These are phyloP conservation scores for Metallyticus violacea DNA, from an alignment of 2,888 invertebrate genomes.

Conservation along the genomic window DNA sequence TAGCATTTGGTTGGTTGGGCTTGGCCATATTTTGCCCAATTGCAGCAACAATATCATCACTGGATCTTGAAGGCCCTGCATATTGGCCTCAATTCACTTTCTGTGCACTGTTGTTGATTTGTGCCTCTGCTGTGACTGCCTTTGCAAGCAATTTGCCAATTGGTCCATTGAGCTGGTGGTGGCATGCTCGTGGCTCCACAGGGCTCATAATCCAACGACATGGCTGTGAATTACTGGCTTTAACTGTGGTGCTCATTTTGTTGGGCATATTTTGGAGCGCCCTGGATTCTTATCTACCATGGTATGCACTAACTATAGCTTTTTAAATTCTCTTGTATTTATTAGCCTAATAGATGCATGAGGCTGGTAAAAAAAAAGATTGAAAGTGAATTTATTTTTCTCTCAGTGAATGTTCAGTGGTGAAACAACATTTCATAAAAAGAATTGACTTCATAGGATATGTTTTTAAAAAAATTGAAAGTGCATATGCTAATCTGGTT, in stretches of 20 bases:
- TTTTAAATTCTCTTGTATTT: too few species aligned
- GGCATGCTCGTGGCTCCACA: slow-evolving; percentile 58
- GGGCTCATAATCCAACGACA: background rate
- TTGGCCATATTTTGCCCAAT: slow-evolving; percentile 68
- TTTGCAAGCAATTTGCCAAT: slow-evolving; percentile 49
- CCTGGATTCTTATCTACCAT: slow-evolving; percentile 72
- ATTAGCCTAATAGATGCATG: too few species aligned
- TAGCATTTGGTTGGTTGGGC: slow-evolving; percentile 72
- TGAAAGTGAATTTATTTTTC: too few species aligned
- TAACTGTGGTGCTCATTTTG: slow-evolving; percentile 65
- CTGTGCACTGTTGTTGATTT: slow-evolving; percentile 55
- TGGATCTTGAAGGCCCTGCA: slow-evolving; percentile 39
- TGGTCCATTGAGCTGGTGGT: slow-evolving; percentile 79
- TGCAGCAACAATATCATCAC: slow-evolving; percentile 42
- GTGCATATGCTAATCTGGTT: too few species aligned
- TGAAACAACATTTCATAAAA: too few species aligned
- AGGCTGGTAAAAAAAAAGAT: too few species aligned
- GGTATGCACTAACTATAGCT: slow-evolving; percentile 49
- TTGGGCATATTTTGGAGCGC: slow-evolving; percentile 78
- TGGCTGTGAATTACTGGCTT: slow-evolving; percentile 68
- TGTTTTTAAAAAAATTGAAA: too few species aligned
- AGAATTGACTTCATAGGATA: too few species aligned
- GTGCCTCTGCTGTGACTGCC: slow-evolving; percentile 60
- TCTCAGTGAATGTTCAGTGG: too few species aligned
- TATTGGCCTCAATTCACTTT: slow-evolving; percentile 56